Base-by-base conservation (phyloP, 1,140 invertebrate genomes). In the Delia radicum region DNA sequence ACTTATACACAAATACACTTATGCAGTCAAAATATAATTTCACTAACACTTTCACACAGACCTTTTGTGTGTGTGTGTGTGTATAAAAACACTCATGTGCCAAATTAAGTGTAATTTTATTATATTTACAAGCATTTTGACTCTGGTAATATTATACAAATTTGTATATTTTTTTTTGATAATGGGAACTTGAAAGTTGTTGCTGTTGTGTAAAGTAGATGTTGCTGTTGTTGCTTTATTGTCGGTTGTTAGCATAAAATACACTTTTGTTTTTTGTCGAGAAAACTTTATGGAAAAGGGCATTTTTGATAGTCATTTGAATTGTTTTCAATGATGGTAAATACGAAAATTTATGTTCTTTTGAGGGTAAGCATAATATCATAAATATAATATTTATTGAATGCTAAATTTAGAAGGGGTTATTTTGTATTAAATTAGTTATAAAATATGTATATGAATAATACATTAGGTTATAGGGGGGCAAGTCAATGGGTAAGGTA, bases 101-200 rank as follows among this genome's bases (percentile, higher is more conserved):
- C 48, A 55, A 55, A 55, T 55, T 55, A 55, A 55, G 48, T 55
- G 48, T 55, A 55, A 55, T 55, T 55, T 55, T 55, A 55, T 55
- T 18, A 55, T 55, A 55, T 55, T 55, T 55, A 55, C 48, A 21
- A 55, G 5, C 48, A 55, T 18, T 55, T 24, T 55, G 48, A 5
- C 48, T 55, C 18, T 55, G 18, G 21, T 55, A 55, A 55, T 21
- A 55, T 55, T 55, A 55, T 55, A 55, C 48, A 21, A 21, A 21
- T 55, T 18, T 55, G 15, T 55, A 21, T 55, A 55, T 55, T 55
- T n/a, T n/a, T n/a, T n/a, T n/a, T 55, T 55, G 48, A 55, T 55
- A 55, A 55, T 55, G 48, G 18, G 8, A 55, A 55, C 33, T 37
- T 10, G 13, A 37, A 18, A 7, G 21, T 21, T 48, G n/a, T 48